Evolutionary conservation across 2,888 invertebrate species (phyloP).

Genomic region (Megastigmus dorsalis): DNA sequence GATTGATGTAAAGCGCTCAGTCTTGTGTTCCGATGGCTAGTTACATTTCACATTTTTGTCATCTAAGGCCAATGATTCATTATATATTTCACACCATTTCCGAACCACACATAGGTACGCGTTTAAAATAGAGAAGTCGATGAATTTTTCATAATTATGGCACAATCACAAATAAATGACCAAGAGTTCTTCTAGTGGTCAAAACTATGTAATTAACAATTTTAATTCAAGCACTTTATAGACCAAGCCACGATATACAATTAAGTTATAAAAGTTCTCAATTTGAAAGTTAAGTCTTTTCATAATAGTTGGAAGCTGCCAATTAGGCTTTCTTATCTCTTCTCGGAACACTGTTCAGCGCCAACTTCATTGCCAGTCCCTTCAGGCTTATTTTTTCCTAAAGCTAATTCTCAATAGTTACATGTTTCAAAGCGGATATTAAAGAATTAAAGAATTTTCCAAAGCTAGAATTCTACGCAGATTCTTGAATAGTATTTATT

Average conservation of each 20-base stretch:
- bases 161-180: conserved; percentile 26
- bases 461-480: conserved; percentile 1
- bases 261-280: conserved; percentile 22
- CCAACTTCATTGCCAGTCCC: conserved; percentile 15
- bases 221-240: conserved; percentile 20
- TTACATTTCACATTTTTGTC: conserved; percentile 55
- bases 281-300: conserved; percentile 43
- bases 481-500: neutral
- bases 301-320: conserved; percentile 37
- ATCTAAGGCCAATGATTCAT: conserved; percentile 57
- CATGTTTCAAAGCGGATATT: conserved; percentile 24
- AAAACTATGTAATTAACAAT: conserved; percentile 9
- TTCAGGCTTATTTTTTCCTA: conserved; percentile 12
- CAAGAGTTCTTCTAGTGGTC: neutral
- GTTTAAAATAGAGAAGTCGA: neutral
- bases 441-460: conserved; percentile 6
- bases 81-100: neutral
- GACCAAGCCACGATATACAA: conserved; percentile 20
- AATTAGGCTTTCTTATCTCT: conserved; percentile 27
- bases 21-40: conserved; percentile 66
- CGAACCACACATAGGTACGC: neutral
- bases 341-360: conserved; percentile 33
- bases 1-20: conserved; percentile 66
- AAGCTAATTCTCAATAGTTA: neutral
- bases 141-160: conserved; percentile 31